Evolutionary conservation across 2,797 vertebrate genomes (phyloP).

Genomic region (Cuculus canorus): DNA sequence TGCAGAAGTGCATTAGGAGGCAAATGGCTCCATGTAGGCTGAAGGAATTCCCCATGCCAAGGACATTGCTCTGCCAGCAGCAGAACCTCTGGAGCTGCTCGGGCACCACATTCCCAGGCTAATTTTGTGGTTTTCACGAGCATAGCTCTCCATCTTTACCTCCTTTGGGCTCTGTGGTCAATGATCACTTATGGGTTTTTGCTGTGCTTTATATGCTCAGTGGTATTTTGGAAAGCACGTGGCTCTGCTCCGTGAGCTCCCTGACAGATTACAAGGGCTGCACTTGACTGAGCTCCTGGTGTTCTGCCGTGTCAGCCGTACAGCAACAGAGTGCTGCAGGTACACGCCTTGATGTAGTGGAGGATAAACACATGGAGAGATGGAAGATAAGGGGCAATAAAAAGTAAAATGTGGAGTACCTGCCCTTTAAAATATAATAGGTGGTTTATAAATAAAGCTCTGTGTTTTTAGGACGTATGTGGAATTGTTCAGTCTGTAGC

Average conservation of each 20-base stretch:
- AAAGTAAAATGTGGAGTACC: slow-evolving; percentile 18
- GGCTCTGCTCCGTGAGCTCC: not conserved
- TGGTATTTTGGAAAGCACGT: not conserved
- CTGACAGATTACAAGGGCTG: slow-evolving; percentile 8
- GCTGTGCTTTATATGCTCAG: slow-evolving; percentile 15
- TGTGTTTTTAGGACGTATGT: slow-evolving; percentile 20
- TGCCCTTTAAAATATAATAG: slow-evolving; percentile 60
- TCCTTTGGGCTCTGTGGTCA: not conserved
- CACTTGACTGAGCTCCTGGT: not conserved
- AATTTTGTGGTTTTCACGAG: not conserved
- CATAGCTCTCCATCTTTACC: not conserved
- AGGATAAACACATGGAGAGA: not conserved
- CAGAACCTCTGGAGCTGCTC: not conserved
- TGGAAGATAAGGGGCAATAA: slow-evolving; percentile 56
- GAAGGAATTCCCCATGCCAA: not conserved
- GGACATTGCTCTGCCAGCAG: not conserved
- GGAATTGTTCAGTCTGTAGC: not conserved
- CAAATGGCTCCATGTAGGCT: not conserved
- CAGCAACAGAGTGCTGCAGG: not conserved
- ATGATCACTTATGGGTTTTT: not conserved
- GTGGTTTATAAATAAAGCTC: slow-evolving; percentile 32
- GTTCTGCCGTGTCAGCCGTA: not conserved
- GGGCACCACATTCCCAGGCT: not conserved
- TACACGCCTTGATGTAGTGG: not conserved
- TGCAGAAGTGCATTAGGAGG: fast-evolving